Base-by-base conservation (phyloP, 64 coral and sea anemone species). In the Montipora efflorescens region DNA sequence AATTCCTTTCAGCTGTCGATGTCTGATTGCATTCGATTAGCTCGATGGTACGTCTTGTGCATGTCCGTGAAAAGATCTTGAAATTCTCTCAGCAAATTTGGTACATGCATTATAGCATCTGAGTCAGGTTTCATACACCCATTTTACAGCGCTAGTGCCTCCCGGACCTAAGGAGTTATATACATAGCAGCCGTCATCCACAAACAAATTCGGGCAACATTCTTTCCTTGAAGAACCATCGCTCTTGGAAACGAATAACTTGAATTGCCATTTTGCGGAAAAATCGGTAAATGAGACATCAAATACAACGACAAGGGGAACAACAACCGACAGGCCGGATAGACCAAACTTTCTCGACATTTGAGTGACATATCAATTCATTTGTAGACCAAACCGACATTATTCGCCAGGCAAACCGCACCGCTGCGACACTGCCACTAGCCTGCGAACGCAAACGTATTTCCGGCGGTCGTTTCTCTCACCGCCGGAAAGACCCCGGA, bases 201-300 rank as follows among this genome's bases (percentile, higher is more conserved):
- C 66, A 85, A 85, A 85, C 82, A 85, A 36, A 85, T 45, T 70
- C 59, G 8, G 19, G 19, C 50, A 44, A 85, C 82, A 85, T 85
- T 85, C 61, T 85, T 85, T 62, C 64, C 67, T 70, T 5, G 82
- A 85, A 85, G 5, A 21, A 70, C 15, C 45, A 69, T 85, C 82
- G 46, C 82, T 85, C 82, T 43, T 85, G 64, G 82, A 85, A 85
- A 85, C 82, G 62, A 85, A 8, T 14, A 16, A 64, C 4, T 64
- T 12, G 4, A 64, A 16, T 64, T 14, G 61, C 61, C 9, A 64
- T 64, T 15, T 64, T 16, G 61, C 61, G 0, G 1, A 19, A 55
- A 55, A 55, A 55, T 55, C 10, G 14, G 9, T 64, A 64, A 57
- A 57, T 11, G 11, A 57, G 6, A 57, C 53, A 57, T 57, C 53